phyloP scores from a whole-genome alignment of 2,797 vertebrate genomes.

The Agapornis canus region DNA sequence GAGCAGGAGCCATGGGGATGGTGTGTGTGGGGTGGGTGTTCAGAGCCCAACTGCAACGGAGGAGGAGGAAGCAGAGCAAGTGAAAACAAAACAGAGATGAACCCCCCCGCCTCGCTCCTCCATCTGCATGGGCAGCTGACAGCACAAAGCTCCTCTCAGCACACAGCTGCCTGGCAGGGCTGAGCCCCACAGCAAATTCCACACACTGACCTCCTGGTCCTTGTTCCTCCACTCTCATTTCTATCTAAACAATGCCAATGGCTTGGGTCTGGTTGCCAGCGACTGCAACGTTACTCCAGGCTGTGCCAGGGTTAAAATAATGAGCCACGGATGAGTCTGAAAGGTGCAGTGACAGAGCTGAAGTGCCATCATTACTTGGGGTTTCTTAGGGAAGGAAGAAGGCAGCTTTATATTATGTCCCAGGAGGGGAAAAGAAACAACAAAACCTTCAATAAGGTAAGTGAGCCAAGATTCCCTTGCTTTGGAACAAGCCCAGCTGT shows the following conservation, averaged over 20 bases:
- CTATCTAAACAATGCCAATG: conserved; percentile 32
- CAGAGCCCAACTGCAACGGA: neutral
- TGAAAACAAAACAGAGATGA: neutral
- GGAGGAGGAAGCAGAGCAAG: neutral
- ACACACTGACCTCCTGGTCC: conserved; percentile 25
- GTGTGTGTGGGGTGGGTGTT: neutral
- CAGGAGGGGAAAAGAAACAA: neutral
- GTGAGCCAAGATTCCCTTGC: neutral
- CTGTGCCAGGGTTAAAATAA: neutral
- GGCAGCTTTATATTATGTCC: neutral
- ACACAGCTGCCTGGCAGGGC: conserved; percentile 46
- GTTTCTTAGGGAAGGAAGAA: neutral
- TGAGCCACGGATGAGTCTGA: neutral
- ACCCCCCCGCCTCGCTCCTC: neutral
- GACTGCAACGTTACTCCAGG: neutral
- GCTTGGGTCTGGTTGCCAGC: neutral
- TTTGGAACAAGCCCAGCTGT: conserved; percentile 33
- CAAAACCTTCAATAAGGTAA: neutral
- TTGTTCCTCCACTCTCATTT: neutral
- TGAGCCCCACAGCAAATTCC: conserved; percentile 34
- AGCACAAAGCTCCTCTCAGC: conserved; percentile 7
- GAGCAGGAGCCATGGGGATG: accelerated
- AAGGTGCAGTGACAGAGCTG: neutral
- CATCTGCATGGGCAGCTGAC: conserved; percentile 38
- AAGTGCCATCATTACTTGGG: neutral